phyloP scores from a whole-genome alignment of 2,797 vertebrate genomes.

The Pterois miles region DNA sequence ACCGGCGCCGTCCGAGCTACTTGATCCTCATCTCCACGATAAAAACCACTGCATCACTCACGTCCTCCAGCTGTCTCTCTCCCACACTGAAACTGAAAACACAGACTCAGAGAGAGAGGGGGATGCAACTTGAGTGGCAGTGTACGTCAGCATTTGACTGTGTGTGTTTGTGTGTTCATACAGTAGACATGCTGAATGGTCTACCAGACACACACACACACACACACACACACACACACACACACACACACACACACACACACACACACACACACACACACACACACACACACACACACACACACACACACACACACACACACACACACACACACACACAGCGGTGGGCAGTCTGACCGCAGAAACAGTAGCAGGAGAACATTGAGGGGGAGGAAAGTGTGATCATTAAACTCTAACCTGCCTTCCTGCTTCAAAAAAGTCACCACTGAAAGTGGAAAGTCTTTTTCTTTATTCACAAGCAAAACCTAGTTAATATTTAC shows the following conservation, averaged over 20 bases:
- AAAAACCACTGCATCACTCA: conserved; percentile 35
- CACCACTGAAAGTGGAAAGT: background rate
- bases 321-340: conserved; percentile 21
- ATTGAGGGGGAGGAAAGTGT: conserved; percentile 54
- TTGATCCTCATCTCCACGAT: conserved; percentile 36
- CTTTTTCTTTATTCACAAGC: background rate
- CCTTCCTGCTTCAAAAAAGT: conserved; percentile 21
- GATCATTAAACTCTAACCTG: conserved; percentile 43
- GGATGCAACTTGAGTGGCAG: conserved; percentile 35
- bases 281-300: conserved; percentile 39
- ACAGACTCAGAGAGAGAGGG: conserved; percentile 29
- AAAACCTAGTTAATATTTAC: conserved; percentile 29
- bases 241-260: conserved; percentile 36
- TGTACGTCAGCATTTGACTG: background rate
- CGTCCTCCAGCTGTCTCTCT: conserved; percentile 25
- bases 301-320: conserved; percentile 27
- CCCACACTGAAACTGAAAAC: conserved; percentile 59
- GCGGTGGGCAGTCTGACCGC: conserved; percentile 48
- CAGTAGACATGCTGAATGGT: conserved; percentile 64
- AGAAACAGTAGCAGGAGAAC: conserved; percentile 65
- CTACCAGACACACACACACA: conserved; percentile 54
- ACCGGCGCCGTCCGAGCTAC: conserved; percentile 26
- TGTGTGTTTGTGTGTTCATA: conserved; percentile 33
- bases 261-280: conserved; percentile 29
- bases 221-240: conserved; percentile 37